Conservation (phyloP, 1,140 invertebrate genomes). For the Anoplolepis gracilipes region DNA sequence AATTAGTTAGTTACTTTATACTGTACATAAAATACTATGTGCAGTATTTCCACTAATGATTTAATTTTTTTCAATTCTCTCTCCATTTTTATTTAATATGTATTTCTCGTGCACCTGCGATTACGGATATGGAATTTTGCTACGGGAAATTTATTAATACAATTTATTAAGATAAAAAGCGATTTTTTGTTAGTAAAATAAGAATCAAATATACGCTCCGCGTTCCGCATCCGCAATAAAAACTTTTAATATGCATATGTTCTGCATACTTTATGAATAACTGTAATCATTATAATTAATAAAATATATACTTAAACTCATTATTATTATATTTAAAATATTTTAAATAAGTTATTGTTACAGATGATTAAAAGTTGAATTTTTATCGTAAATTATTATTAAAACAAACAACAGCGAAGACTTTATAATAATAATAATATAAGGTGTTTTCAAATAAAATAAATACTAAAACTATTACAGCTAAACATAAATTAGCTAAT, state of each 20-base stretch:
- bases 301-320: not conserved
- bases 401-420: not conserved
- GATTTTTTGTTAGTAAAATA: not conserved
- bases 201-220: not conserved
- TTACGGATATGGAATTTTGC: not conserved
- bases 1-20: slow-evolving; percentile 22
- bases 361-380: too few species aligned
- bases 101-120: not conserved
- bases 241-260: not conserved
- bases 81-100: slow-evolving; percentile 10
- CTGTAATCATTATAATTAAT: not conserved
- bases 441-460: too few species aligned
- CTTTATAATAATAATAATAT: not conserved
- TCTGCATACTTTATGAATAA: not conserved
- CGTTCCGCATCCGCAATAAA: not conserved
- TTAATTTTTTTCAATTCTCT: slow-evolving; percentile 23
- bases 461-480: too few species aligned
- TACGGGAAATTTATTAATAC: not conserved
- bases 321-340: too few species aligned
- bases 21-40: slow-evolving; percentile 5
- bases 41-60: slow-evolving; percentile 1
- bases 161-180: not conserved
- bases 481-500: too few species aligned
- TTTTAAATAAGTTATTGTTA: not conserved
- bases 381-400: not conserved